Percentiles rank a stretch among this genome's conserved stretches.
Evolutionary conservation across 2,797 vertebrate genomes (phyloP).

Genomic region (Darevskia mixta): DNA sequence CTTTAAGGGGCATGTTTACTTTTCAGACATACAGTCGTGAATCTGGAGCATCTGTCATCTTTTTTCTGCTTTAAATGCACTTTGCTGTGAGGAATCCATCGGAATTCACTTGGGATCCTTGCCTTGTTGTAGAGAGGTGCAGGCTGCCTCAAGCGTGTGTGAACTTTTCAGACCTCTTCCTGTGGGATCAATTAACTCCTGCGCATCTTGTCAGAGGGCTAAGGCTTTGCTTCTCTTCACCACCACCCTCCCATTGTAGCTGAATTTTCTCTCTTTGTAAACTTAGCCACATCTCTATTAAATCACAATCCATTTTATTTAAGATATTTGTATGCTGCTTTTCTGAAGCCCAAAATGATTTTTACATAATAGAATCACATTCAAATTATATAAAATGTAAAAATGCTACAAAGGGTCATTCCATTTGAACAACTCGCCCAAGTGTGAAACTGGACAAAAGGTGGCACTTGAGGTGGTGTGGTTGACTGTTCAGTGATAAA

Average conservation of each 20-base stretch:
- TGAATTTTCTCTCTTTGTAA: neutral
- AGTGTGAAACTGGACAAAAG: neutral
- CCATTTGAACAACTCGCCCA: neutral
- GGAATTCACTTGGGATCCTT: neutral
- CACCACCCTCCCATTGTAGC: neutral
- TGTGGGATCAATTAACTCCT: constrained; percentile 18
- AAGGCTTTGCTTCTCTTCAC: neutral
- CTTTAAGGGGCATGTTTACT: neutral
- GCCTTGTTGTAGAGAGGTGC: neutral
- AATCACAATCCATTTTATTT: neutral
- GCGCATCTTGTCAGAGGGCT: neutral
- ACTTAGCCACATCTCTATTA: neutral
- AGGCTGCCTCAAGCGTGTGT: neutral
- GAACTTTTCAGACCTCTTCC: neutral
- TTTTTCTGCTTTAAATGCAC: neutral
- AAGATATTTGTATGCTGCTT: neutral
- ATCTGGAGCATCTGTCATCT: neutral
- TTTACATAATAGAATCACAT: neutral
- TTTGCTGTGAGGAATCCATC: neutral
- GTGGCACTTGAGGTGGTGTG: neutral
- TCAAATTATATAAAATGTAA: neutral
- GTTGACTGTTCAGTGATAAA: neutral
- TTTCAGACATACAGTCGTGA: neutral
- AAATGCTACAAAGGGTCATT: neutral
- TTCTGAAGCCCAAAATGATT: neutral